These are phyloP conservation scores for Peromyscus eremicus DNA, from an alignment of 2,797 vertebrate genomes.

Conservation along the genomic window DNA sequence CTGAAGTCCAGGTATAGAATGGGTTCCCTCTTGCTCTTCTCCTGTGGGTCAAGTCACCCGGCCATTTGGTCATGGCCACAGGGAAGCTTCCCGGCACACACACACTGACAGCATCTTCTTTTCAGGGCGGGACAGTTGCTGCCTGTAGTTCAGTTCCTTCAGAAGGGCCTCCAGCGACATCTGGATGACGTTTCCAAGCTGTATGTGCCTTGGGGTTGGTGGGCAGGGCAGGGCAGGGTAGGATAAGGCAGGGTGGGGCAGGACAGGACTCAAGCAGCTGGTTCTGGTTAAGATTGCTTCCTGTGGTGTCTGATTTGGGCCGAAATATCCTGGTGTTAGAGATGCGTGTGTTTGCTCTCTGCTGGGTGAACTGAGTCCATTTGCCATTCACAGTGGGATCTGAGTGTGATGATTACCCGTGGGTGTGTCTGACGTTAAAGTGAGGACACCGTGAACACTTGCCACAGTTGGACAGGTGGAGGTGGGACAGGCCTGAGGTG, in stretches of 20 bases:
- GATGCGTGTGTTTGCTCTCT: neutral
- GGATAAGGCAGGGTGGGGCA: neutral
- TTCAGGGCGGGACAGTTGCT: constrained; percentile 92
- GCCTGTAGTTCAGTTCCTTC: constrained; percentile 94
- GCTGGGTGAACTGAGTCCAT: neutral
- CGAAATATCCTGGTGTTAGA: rapidly evolving
- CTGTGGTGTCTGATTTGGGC: neutral
- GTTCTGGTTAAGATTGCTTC: neutral
- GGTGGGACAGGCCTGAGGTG: rapidly evolving
- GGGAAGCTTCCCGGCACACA: too few relatives aligned
- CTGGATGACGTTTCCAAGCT: constrained; percentile 94
- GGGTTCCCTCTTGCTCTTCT: too few relatives aligned
- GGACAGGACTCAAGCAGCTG: neutral
- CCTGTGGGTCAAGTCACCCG: neutral
- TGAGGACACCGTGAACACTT: rapidly evolving
- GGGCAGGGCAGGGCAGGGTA: neutral
- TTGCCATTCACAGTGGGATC: neutral
- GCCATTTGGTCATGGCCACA: neutral
- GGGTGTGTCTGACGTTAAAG: neutral
- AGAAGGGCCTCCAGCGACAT: constrained; percentile 95
- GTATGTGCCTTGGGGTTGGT: constrained; percentile 85
- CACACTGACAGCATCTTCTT: neutral
- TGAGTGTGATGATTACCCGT: neutral
- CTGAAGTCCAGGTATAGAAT: constrained; percentile 94
- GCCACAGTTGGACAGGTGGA: neutral